Conservation (phyloP, 1,140 invertebrate species). For the Drepana arcuata region DNA sequence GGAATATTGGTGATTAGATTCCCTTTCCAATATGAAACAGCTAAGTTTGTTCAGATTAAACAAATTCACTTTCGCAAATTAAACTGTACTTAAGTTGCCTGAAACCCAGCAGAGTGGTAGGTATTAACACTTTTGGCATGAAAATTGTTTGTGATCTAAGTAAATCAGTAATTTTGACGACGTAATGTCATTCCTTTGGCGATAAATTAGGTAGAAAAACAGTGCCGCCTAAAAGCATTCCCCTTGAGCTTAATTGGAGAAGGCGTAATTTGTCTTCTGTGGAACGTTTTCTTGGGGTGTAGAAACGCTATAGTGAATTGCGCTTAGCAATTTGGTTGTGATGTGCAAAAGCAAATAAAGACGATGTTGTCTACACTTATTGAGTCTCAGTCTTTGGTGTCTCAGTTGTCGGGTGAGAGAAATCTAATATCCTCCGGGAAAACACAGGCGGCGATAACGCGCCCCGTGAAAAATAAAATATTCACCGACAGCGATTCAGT, state of each 20-base stretch:
- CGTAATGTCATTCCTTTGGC: neutral
- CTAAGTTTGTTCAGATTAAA: too few species aligned
- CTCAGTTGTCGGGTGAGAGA: constrained; percentile 20
- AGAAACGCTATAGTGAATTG: constrained; percentile 5
- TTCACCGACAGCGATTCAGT: constrained; percentile 19
- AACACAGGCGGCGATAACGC: constrained; percentile 26
- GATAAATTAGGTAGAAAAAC: constrained; percentile 4
- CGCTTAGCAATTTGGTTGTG: constrained; percentile 9
- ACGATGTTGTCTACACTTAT: constrained; percentile 17
- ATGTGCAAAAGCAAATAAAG: constrained; percentile 18
- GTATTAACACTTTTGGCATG: too few species aligned
- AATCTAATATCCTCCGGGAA: constrained; percentile 38
- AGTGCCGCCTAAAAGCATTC: constrained; percentile 6
- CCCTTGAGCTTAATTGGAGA: constrained; percentile 7
- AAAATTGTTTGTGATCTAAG: too few species aligned
- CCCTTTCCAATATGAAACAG: too few species aligned
- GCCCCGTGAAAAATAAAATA: constrained; percentile 28
- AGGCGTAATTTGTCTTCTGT: constrained; percentile 6
- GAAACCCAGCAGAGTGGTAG: too few species aligned
- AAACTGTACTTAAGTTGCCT: too few species aligned
- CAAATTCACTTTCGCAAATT: too few species aligned
- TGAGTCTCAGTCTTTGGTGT: constrained; percentile 6
- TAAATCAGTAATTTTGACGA: too few species aligned
- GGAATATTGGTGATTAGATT: too few species aligned
- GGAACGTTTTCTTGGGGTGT: constrained; percentile 4